A percentile compares a stretch with the other conserved stretches of the same genome.
Evolutionary conservation across 2,888 invertebrate genomes (phyloP).

Genomic region (Dasypolia templi): DNA sequence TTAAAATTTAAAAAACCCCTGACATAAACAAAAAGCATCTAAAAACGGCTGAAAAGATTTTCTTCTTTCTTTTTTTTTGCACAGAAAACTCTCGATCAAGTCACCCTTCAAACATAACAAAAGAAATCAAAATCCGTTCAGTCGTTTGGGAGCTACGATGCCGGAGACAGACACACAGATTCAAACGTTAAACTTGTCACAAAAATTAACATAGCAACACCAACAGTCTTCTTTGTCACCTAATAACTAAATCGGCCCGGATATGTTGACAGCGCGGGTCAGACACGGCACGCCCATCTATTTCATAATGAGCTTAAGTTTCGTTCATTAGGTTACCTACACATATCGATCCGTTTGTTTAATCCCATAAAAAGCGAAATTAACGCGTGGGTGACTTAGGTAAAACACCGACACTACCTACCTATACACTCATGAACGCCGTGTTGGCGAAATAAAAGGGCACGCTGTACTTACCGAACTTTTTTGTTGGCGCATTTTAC

Average conservation of each 20-base stretch:
- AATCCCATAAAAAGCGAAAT: slow-evolving; percentile 23
- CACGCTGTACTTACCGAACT: neutral
- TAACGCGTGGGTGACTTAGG: slow-evolving; percentile 2
- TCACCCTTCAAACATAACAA: too few species aligned
- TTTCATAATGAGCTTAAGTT: slow-evolving; percentile 73
- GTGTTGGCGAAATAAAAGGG: neutral
- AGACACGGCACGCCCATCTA: slow-evolving; percentile 62
- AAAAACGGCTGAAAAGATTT: too few species aligned
- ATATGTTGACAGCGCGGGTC: slow-evolving; percentile 21
- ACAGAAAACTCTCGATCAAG: too few species aligned
- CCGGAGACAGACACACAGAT: too few species aligned
- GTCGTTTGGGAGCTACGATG: too few species aligned
- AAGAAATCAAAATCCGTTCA: too few species aligned
- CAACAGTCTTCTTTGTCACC: neutral
- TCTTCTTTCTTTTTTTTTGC: too few species aligned
- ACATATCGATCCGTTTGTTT: slow-evolving; percentile 45
- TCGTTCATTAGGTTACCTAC: slow-evolving; percentile 66
- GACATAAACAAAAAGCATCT: too few species aligned
- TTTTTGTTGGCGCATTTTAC: neutral
- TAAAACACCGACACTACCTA: neutral
- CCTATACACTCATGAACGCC: neutral
- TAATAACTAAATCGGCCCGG: slow-evolving; percentile 33
- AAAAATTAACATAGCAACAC: slow-evolving; percentile 15
- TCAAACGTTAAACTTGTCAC: too few species aligned
- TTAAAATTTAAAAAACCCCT: too few species aligned